phyloP scores from a whole-genome alignment of 2,888 invertebrate genomes.

The Plemyria rubiginata region DNA sequence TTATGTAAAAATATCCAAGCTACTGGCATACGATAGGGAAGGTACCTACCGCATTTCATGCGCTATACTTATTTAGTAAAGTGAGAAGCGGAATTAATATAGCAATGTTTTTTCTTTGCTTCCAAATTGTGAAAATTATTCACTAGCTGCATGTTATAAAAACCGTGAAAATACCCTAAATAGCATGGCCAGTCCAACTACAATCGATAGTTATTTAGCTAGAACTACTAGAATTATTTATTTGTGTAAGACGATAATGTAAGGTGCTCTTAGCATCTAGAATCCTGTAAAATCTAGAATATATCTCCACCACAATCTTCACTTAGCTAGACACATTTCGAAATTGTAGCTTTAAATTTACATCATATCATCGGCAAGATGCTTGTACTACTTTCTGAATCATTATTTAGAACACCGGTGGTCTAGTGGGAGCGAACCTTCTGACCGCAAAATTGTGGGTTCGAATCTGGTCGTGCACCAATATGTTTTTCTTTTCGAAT shows the following conservation, averaged over 20 bases:
- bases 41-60: too few species aligned
- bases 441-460: too few species aligned
- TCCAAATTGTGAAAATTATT: too few species aligned
- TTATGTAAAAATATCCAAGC: too few species aligned
- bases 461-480: too few species aligned
- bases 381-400: constrained; percentile 6
- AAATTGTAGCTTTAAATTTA: constrained; percentile 72
- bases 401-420: not conserved
- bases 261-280: constrained; percentile 32
- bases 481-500: too few species aligned
- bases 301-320: constrained; percentile 39
- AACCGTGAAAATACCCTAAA: constrained; percentile 8
- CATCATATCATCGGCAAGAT: constrained; percentile 58
- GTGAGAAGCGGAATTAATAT: too few species aligned
- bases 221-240: constrained; percentile 13
- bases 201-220: constrained; percentile 22
- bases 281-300: constrained; percentile 20
- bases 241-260: constrained; percentile 29
- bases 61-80: too few species aligned
- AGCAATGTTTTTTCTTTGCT: too few species aligned
- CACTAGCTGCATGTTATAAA: not conserved
- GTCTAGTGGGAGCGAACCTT: too few species aligned
- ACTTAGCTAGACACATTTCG: constrained; percentile 69
- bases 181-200: constrained; percentile 11
- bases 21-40: too few species aligned